Conservation (phyloP, 2,888 invertebrate species). For the Cryptocephalus moraei region DNA sequence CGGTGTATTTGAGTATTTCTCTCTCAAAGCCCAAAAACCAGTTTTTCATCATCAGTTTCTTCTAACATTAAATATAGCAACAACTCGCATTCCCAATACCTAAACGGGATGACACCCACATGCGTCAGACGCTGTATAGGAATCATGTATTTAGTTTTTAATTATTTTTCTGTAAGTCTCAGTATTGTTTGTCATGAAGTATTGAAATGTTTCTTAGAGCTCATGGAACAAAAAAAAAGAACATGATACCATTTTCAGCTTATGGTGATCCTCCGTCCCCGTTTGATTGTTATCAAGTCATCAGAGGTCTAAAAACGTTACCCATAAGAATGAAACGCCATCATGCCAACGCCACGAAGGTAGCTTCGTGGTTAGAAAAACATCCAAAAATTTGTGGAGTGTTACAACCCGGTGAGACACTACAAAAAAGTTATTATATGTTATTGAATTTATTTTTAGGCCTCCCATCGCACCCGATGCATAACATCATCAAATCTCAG, state of each 20-base stretch:
- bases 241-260: constrained; percentile 37
- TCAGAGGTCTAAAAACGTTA: constrained; percentile 81
- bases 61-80: no score
- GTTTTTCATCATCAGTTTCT: no score
- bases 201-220: no score
- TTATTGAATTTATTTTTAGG: constrained; percentile 45
- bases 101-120: no score
- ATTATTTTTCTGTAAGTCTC: no score
- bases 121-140: no score
- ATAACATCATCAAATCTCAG: constrained; percentile 65
- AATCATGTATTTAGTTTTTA: no score
- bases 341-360: constrained; percentile 58
- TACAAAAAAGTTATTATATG: not conserved
- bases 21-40: no score
- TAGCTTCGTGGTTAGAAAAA: constrained; percentile 67
- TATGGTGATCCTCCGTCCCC: constrained; percentile 86
- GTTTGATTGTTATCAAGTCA: constrained; percentile 86
- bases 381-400: constrained; percentile 69
- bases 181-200: no score
- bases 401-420: constrained; percentile 57
- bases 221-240: no score
- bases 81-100: no score
- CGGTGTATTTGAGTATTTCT: no score
- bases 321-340: constrained; percentile 80
- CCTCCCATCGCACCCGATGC: constrained; percentile 71